Base-by-base conservation (phyloP, 2,888 invertebrate species). In the Oxyteleia sp. region DNA sequence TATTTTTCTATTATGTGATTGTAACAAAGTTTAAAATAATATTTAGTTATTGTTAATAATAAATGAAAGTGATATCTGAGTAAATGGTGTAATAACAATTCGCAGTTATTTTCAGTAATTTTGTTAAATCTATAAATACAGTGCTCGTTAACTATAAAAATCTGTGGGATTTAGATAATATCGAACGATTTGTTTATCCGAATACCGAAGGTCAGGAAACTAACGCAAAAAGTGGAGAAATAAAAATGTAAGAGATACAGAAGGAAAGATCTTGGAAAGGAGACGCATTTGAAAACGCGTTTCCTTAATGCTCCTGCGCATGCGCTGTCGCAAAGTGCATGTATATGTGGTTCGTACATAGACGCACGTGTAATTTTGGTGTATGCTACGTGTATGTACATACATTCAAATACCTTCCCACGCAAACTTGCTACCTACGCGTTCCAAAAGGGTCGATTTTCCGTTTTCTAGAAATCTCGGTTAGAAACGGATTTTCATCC, bases 371-470 rank as follows among this genome's bases (percentile, higher is more conserved):
- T 1, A 57, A 45, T 63, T 59, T 74, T 63, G 43, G 74, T 53
- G 63, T 63, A 41, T n/a, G 38, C n/a, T 18, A 16, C 10, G 23
- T 61, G 16, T 18, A 23, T 55, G 55, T 32, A 55, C 49, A 53
- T 32, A 20, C 61, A 47, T 26, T 13, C 75, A 51, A 47, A 57
- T 55, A 64, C 47, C 72, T 72, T 75, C 57, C 74, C 66, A 75
- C 64, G 64, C 63, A 43, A 63, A 63, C 64, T 57, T 75, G 47
- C 63, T 45, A 75, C 64, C 74, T 74, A 63, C 43, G 41, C 59
- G 59, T 49, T 71, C 26, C 49, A 55, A 71, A 71, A 66, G 75
- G 64, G 64, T 75, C 75, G 75, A 75, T 75, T 75, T 75, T 75
- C 75, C 55, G 75, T 64, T 74, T 75, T 75, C 75, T 49, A 57